These are phyloP conservation scores for Actinia equina DNA, from an alignment of 64 coral and sea anemone genomes.

Conservation along the genomic window DNA sequence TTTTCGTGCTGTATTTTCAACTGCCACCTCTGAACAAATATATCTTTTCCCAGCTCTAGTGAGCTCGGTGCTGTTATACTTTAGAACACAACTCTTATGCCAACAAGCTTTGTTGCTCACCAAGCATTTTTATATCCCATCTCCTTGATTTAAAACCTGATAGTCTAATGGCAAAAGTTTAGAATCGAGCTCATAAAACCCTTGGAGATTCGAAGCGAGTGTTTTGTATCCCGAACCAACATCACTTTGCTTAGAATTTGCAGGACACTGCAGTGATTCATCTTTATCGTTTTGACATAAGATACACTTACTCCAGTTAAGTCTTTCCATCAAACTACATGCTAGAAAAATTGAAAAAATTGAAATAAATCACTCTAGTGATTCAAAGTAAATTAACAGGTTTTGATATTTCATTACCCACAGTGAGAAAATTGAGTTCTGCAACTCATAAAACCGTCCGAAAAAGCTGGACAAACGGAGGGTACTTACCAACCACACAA, in stretches of 20 bases:
- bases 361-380: too few relatives aligned
- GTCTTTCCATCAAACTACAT: background rate
- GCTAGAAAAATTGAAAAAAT: too few relatives aligned
- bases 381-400: too few relatives aligned
- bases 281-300: conserved; percentile 45
- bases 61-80: conserved; percentile 39
- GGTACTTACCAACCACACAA: too few relatives aligned
- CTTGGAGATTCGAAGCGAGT: conserved; percentile 19
- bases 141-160: conserved; percentile 1
- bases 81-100: conserved; percentile 37
- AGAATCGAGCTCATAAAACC: conserved; percentile 19
- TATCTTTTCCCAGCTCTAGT: conserved; percentile 34
- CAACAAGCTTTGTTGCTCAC: conserved; percentile 38
- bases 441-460: too few relatives aligned
- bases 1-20: too few relatives aligned
- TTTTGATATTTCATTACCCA: too few relatives aligned
- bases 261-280: too few relatives aligned
- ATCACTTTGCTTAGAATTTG: conserved; percentile 33
- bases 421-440: too few relatives aligned
- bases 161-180: background rate
- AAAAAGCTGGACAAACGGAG: too few relatives aligned
- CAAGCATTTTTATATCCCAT: too few relatives aligned
- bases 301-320: conserved; percentile 19
- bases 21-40: too few relatives aligned
- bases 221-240: conserved; percentile 25